A percentile compares a stretch with the other conserved stretches of the same genome.
Evolutionary conservation across 2,888 invertebrate genomes (phyloP).

Genomic region (Lycophotia porphyrea): DNA sequence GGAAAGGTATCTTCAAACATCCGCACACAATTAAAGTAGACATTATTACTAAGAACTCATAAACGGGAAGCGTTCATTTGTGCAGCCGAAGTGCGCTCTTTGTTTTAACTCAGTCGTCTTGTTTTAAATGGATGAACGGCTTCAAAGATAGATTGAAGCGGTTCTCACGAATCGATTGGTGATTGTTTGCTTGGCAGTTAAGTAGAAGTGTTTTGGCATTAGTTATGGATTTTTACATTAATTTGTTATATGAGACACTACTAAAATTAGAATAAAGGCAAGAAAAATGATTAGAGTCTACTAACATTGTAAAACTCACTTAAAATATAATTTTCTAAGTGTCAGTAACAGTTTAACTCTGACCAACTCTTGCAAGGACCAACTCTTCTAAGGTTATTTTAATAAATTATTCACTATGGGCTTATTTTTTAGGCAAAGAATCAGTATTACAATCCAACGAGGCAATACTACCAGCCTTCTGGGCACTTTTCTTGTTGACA

Average conservation of each 20-base stretch:
- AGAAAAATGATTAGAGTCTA: background rate
- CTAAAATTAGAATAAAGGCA: background rate
- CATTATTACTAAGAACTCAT: constrained; percentile 35
- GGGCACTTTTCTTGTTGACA: too few species aligned
- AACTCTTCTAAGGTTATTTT: too few species aligned
- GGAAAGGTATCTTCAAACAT: background rate
- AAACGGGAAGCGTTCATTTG: constrained; percentile 54
- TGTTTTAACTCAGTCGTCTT: constrained; percentile 51
- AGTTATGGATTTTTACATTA: background rate
- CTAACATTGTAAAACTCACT: background rate
- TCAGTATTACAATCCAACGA: too few species aligned
- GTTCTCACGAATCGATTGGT: constrained; percentile 52
- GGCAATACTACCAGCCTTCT: too few species aligned
- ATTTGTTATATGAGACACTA: background rate
- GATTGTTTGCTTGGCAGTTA: constrained; percentile 46
- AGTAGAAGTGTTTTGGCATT: constrained; percentile 32
- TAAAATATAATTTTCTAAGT: background rate
- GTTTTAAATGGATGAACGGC: constrained; percentile 52
- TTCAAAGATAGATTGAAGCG: constrained; percentile 42
- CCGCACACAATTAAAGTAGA: constrained; percentile 21
- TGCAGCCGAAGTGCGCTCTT: constrained; percentile 48
- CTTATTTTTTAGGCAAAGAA: too few species aligned
- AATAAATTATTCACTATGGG: too few species aligned
- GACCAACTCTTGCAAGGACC: background rate
- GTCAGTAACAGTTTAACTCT: too few species aligned